These are phyloP conservation scores for Gasteruption jaculator DNA, from an alignment of 2,888 invertebrate genomes.

Conservation along the genomic window DNA sequence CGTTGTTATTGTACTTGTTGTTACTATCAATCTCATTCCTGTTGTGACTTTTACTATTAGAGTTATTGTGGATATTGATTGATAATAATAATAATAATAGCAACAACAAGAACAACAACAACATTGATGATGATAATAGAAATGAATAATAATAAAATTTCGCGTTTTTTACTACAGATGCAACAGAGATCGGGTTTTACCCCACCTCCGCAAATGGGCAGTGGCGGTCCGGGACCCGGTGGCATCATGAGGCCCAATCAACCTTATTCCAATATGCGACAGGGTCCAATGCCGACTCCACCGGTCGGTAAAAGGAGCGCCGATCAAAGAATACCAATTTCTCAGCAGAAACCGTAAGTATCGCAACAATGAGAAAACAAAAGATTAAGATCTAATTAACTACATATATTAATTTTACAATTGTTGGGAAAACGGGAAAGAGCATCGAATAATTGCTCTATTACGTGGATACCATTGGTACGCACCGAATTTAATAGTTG, in stretches of 20 bases:
- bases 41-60: too few species aligned
- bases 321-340: constrained; percentile 60
- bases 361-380: constrained; percentile 3
- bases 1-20: too few species aligned
- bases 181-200: constrained; percentile 67
- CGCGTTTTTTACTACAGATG: constrained; percentile 37
- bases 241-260: constrained; percentile 60
- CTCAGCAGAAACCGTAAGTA: constrained; percentile 60
- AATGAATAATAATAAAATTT: constrained; percentile 3
- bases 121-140: too few species aligned
- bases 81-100: too few species aligned
- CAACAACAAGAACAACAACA: too few species aligned
- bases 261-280: constrained; percentile 60
- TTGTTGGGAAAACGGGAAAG: too few species aligned
- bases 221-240: constrained; percentile 52
- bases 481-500: too few species aligned
- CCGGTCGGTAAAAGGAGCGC: constrained; percentile 62
- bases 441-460: too few species aligned
- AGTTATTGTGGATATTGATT: too few species aligned
- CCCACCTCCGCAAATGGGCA: constrained; percentile 60
- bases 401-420: too few species aligned
- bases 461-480: too few species aligned
- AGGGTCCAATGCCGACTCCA: constrained; percentile 58
- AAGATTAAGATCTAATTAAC: constrained; percentile 26
- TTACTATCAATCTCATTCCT: too few species aligned